Conservation (phyloP, 1,140 invertebrate genomes). For the Temnothorax longispinosus region DNA sequence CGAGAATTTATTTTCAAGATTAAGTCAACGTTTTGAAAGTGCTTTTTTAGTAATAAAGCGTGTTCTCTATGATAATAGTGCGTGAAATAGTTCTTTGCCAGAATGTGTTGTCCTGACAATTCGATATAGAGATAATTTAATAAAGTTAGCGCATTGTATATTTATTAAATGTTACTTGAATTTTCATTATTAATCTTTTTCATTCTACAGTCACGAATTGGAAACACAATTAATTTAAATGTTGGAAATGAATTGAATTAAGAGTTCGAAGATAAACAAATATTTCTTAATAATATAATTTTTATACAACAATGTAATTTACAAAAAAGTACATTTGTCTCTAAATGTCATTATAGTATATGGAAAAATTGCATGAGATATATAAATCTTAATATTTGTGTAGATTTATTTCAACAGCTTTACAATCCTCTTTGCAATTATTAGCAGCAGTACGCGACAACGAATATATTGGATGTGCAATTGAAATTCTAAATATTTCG, state of each 20-base stretch:
- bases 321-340: not conserved
- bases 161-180: not conserved
- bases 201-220: not conserved
- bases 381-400: constrained; percentile 7
- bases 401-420: not conserved
- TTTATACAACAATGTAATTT: not conserved
- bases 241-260: not conserved
- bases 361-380: not conserved
- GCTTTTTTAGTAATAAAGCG: not conserved
- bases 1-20: constrained; percentile 13
- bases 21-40: not conserved
- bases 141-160: not conserved
- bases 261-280: not conserved
- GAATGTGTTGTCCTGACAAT: not conserved
- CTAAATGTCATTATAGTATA: not conserved
- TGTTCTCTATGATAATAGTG: not conserved
- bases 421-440: not conserved
- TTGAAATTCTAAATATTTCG: not conserved
- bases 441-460: not conserved
- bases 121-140: not conserved
- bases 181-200: constrained; percentile 1
- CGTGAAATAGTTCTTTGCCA: constrained; percentile 6
- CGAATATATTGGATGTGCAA: constrained; percentile 13
- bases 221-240: not conserved
- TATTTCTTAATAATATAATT: not conserved